Evolutionary conservation across 2,888 invertebrate species (phyloP), one percentile per base, ranked within the genome.

Genomic region (Catocala nupta): DNA sequence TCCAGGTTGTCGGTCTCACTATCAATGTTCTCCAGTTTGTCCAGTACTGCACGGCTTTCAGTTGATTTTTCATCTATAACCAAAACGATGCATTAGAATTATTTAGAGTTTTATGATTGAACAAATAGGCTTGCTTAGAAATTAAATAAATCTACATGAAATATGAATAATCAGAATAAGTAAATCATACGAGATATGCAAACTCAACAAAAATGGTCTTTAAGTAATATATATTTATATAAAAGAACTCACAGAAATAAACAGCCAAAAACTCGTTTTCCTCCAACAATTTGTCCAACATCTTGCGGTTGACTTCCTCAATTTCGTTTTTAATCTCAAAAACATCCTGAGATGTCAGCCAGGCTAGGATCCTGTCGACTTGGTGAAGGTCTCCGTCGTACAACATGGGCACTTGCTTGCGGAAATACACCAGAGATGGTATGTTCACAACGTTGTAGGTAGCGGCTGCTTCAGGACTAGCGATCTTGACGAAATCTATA

Each of bases 321-420:
- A 99, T 99, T 95, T 98, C 98, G 85, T 98, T 98, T 94, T 98
- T 98, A 58, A 98, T 97, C 91, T 98, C 98, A 91, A 98, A 98
- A 58, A 98, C 98, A 86, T 98, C 98, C 84, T 98, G 98, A 53
- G 98, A 98, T 34, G 98, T 98, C 48, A 98, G 91, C 98, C 98
- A 98, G 69, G 96, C 96, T 5, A 98, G 93, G 25, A 98, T 96
- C 85, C 96, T 96, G 56, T 98, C 98, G 44, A 97, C 97, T 88
- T 98, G 98, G 70, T 96, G 96, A 44, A 98, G 91, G 85, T 98
- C 98, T 5, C 98, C 98, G 78, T 98, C 98, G 85, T 98, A 98
- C 5, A 98, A 94, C 89, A 98, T 96, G 0, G 98, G 98, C 9
- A 96, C 96, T 90, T 96, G 96, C 86, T 96, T 96, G 39, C 98